Conservation (phyloP, 2,797 vertebrate genomes). For the Setipinna tenuifilis region DNA sequence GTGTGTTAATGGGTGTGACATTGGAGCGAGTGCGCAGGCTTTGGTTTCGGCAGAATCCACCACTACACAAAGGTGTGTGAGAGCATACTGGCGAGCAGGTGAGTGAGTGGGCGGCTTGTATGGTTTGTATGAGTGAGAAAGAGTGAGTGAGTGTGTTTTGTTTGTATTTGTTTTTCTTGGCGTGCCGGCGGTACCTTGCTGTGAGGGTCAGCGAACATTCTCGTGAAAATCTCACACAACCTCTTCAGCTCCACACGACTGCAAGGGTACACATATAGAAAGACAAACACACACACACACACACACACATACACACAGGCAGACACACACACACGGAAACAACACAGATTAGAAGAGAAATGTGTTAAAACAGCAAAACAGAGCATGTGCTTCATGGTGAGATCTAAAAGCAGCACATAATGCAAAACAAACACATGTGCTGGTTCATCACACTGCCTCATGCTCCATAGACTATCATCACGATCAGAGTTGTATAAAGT, state of each 20-base stretch:
- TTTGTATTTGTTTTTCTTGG: not conserved
- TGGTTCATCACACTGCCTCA: not conserved
- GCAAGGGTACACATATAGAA: conserved; percentile 42
- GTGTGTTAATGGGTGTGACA: conserved; percentile 29
- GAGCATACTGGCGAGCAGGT: conserved; percentile 17
- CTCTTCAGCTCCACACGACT: conserved; percentile 98
- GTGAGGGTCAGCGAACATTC: conserved; percentile 99
- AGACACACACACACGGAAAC: not conserved
- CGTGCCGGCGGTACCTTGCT: conserved; percentile 86
- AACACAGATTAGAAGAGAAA: not conserved
- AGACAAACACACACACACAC: not conserved
- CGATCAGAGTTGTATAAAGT: too few relatives aligned
- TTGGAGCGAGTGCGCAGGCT: conserved; percentile 38
- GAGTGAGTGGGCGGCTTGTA: conserved; percentile 33
- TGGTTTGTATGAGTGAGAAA: conserved; percentile 5
- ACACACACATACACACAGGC: not conserved
- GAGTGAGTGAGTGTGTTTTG: conserved; percentile 31
- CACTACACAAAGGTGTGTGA: conserved; percentile 54
- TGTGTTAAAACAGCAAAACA: not conserved
- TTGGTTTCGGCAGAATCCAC: conserved; percentile 80
- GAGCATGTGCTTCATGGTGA: not conserved
- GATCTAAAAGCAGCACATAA: not conserved
- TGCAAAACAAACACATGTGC: not conserved
- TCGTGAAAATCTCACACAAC: conserved; percentile 97
- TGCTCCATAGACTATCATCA: not conserved